These are phyloP conservation scores for Leptopterna dolabrata DNA, from an alignment of 2,888 invertebrate species.

Conservation along the genomic window DNA sequence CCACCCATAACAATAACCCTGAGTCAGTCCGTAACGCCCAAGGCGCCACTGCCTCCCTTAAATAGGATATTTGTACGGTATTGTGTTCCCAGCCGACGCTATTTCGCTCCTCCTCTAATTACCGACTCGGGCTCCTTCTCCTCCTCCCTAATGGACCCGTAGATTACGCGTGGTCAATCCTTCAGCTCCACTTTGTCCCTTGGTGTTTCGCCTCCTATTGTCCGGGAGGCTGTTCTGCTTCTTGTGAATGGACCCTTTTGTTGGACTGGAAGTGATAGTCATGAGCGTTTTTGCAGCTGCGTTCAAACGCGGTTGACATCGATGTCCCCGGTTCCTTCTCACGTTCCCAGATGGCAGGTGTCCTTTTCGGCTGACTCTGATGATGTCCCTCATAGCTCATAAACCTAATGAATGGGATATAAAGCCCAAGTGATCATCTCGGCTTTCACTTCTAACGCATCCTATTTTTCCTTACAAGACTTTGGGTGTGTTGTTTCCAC, in stretches of 20 bases:
- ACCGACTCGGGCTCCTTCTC: not conserved
- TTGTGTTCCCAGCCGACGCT: not conserved
- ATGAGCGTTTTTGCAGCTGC: not conserved
- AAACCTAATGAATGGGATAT: no score
- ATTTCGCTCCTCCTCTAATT: not conserved
- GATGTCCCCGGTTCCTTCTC: no score
- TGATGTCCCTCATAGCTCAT: no score
- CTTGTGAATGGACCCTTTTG: not conserved
- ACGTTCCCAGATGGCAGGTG: no score
- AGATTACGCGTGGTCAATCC: constrained; percentile 3
- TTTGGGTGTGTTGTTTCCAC: no score
- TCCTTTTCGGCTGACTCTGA: no score
- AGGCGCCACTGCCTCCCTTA: not conserved
- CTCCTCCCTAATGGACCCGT: not conserved
- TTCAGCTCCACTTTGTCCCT: not conserved
- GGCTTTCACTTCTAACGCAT: no score
- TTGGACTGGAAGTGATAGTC: not conserved
- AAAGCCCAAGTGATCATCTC: no score
- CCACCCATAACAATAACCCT: not conserved
- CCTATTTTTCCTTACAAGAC: no score
- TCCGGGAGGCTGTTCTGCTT: not conserved
- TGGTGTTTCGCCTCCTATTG: not conserved
- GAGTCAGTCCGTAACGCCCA: not conserved
- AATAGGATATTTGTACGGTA: not conserved
- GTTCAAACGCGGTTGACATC: not conserved